These are phyloP conservation scores for Propithecus coquereli DNA, from an alignment of 2,113 vertebrate species.

Conservation along the genomic window DNA sequence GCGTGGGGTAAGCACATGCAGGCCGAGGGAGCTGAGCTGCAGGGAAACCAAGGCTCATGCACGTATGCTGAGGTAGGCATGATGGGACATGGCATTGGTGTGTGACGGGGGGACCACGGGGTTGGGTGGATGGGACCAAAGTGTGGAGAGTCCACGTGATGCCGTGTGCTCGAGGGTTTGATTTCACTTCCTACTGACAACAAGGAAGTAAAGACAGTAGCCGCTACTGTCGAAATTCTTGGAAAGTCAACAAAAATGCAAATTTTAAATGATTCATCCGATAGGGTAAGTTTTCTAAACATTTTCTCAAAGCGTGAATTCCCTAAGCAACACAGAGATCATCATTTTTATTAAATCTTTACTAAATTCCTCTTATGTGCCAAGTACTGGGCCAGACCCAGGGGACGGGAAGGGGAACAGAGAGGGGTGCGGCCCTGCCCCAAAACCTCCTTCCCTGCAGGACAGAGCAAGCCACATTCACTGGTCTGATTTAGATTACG, in stretches of 20 bases:
- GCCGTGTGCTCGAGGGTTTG: too few relatives aligned
- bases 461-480: rapidly evolving
- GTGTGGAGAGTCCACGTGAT: background rate
- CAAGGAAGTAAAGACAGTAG: background rate
- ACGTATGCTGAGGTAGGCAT: background rate
- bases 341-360: background rate
- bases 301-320: background rate
- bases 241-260: background rate
- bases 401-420: background rate
- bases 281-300: background rate
- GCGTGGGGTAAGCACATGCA: too few relatives aligned
- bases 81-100: background rate
- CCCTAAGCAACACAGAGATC: background rate
- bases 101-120: background rate
- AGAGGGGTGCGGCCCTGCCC: too few relatives aligned
- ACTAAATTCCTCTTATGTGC: background rate
- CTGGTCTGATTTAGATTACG: background rate
- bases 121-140: rapidly evolving
- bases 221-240: background rate
- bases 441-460: rapidly evolving
- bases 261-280: background rate
- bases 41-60: too few relatives aligned
- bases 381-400: background rate
- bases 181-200: background rate
- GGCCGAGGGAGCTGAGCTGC: background rate